These are phyloP conservation scores for Antennarius maculatus DNA, from an alignment of 2,797 vertebrate species.

Conservation along the genomic window DNA sequence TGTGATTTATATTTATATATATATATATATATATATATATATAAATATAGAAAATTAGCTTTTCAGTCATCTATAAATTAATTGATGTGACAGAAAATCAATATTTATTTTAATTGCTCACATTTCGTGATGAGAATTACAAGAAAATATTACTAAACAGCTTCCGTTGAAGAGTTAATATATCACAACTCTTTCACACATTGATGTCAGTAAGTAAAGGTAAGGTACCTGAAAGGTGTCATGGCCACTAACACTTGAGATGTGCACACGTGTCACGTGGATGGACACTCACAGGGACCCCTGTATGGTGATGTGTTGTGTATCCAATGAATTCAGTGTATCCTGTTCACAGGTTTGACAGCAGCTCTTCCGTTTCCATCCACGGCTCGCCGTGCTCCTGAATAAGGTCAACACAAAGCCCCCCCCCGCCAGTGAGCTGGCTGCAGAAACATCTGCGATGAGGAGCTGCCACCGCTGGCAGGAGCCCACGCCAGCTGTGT, in stretches of 20 bases:
- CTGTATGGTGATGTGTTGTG: background rate
- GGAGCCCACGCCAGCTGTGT: conserved; percentile 66
- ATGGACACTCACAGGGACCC: background rate
- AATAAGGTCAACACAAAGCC: conserved; percentile 69
- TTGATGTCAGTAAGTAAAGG: background rate
- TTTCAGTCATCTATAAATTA: too few species aligned
- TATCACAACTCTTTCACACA: too few species aligned
- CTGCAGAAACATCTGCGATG: conserved; percentile 76
- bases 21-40: too few species aligned
- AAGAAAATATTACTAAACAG: too few species aligned
- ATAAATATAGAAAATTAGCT: too few species aligned
- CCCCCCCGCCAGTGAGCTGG: conserved; percentile 46
- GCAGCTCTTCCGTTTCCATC: conserved; percentile 30
- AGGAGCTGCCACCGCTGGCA: conserved; percentile 65
- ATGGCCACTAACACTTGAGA: conserved; percentile 17
- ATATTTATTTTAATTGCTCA: too few species aligned
- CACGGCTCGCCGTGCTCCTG: conserved; percentile 33
- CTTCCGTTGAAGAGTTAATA: too few species aligned
- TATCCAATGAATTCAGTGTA: conserved; percentile 5
- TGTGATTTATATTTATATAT: too few species aligned
- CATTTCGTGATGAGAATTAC: too few species aligned
- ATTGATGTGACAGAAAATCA: too few species aligned
- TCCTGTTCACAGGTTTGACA: conserved; percentile 17
- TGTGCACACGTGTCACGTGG: background rate
- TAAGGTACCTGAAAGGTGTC: conserved; percentile 12